Conservation (phyloP, 2,113 vertebrate species). For the Hippolais icterina region DNA sequence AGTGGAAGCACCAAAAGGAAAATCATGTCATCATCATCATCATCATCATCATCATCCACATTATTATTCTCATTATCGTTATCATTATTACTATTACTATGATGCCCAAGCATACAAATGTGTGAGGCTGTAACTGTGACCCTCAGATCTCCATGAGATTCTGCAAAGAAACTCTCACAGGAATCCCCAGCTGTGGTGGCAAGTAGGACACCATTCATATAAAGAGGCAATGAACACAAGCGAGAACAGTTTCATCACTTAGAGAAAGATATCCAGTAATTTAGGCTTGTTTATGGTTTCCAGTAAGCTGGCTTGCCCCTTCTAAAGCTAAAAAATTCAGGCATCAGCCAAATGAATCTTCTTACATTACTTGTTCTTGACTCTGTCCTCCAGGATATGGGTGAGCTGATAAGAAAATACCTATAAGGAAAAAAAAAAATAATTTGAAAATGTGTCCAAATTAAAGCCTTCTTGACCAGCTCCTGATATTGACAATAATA, state of each 20-base stretch:
- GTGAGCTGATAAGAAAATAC: slow-evolving; percentile 89
- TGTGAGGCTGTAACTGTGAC: not conserved
- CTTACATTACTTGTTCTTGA: slow-evolving; percentile 92
- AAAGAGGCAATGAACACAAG: not conserved
- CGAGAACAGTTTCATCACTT: not conserved
- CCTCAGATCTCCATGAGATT: not conserved
- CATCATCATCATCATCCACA: not conserved
- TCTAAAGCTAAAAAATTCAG: not conserved
- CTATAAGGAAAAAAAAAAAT: slow-evolving; percentile 59
- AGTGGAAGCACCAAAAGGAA: not conserved
- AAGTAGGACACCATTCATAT: not conserved
- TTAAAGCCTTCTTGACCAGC: not conserved
- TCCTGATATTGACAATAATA: not conserved
- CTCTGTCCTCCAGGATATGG: slow-evolving; percentile 89
- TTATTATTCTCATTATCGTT: not conserved
- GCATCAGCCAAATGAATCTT: not conserved
- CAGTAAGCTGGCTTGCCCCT: not conserved
- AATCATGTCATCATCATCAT: not conserved
- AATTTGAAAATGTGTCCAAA: not conserved
- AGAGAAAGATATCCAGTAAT: not conserved
- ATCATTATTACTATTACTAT: not conserved
- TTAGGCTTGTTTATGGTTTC: not conserved
- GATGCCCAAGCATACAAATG: not conserved
- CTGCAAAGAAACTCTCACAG: not conserved
- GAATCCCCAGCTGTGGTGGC: not conserved